phyloP scores from a whole-genome alignment of 2,797 vertebrate genomes.

The Brotogeris chrysoptera region DNA sequence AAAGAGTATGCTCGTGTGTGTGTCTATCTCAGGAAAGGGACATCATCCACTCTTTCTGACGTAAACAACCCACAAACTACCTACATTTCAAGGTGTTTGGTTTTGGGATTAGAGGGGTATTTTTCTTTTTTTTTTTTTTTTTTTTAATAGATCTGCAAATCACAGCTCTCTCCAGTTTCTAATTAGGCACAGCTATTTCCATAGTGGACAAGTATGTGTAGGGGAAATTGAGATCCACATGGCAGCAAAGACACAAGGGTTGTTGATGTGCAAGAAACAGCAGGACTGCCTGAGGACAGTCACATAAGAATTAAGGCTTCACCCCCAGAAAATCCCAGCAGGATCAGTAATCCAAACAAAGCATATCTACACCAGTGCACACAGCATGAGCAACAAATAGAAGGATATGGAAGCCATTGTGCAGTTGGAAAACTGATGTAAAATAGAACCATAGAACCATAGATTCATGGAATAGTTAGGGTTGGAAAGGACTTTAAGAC shows the following conservation, averaged over 20 bases:
- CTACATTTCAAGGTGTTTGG: background rate
- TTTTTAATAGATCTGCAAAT: background rate
- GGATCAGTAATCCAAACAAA: background rate
- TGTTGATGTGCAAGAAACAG: background rate
- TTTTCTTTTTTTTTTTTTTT: background rate
- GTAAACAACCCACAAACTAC: background rate
- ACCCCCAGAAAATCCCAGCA: background rate
- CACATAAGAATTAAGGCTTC: background rate
- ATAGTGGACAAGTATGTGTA: background rate
- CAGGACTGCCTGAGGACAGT: background rate
- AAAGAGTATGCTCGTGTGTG: background rate
- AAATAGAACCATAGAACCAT: background rate
- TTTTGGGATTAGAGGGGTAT: background rate
- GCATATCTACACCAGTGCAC: background rate
- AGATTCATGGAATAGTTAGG: background rate
- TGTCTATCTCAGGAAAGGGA: background rate
- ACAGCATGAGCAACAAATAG: background rate
- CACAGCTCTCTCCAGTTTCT: background rate
- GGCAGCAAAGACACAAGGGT: background rate
- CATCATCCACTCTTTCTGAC: background rate
- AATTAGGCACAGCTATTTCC: background rate
- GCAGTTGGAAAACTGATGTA: background rate
- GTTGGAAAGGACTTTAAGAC: background rate
- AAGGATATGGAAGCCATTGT: background rate
- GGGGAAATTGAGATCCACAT: background rate